Conservation (phyloP, 2,888 invertebrate genomes). For the Blastobasis adustella region DNA sequence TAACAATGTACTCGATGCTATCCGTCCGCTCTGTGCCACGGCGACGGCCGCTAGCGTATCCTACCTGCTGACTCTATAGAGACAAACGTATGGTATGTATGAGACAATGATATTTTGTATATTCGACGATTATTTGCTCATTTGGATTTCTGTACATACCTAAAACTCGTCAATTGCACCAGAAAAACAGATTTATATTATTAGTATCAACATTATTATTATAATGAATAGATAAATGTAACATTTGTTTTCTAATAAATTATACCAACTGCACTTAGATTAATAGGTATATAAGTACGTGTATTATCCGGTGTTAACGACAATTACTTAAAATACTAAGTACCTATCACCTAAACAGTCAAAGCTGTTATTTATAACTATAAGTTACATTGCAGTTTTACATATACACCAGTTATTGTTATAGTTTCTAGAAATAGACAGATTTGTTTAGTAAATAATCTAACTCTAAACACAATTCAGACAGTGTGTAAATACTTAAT, state of each 20-base stretch:
- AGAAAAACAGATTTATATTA: constrained; percentile 13
- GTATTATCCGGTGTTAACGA: neutral
- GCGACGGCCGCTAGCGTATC: constrained; percentile 12
- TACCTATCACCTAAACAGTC: too few species aligned
- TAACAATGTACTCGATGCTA: neutral
- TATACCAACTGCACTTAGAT: constrained; percentile 2
- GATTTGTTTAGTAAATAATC: constrained; percentile 20
- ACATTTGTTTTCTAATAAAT: constrained; percentile 1
- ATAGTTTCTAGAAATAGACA: constrained; percentile 31
- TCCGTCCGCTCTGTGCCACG: constrained; percentile 1
- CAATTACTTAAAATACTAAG: constrained; percentile 1
- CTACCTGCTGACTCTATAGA: neutral
- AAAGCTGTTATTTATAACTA: too few species aligned
- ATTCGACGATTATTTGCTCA: constrained; percentile 11
- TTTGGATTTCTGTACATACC: constrained; percentile 8
- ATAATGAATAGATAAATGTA: constrained; percentile 15
- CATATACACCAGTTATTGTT: constrained; percentile 29
- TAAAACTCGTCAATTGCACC: constrained; percentile 33
- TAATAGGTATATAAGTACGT: constrained; percentile 15
- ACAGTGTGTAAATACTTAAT: constrained; percentile 25
- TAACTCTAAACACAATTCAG: neutral
- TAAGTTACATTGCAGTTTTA: constrained; percentile 22
- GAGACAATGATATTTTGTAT: constrained; percentile 1
- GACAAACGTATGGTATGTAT: neutral
- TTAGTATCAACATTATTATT: neutral